phyloP scores from a whole-genome alignment of 1,140 invertebrate species.

The Drosophila watanabei region DNA sequence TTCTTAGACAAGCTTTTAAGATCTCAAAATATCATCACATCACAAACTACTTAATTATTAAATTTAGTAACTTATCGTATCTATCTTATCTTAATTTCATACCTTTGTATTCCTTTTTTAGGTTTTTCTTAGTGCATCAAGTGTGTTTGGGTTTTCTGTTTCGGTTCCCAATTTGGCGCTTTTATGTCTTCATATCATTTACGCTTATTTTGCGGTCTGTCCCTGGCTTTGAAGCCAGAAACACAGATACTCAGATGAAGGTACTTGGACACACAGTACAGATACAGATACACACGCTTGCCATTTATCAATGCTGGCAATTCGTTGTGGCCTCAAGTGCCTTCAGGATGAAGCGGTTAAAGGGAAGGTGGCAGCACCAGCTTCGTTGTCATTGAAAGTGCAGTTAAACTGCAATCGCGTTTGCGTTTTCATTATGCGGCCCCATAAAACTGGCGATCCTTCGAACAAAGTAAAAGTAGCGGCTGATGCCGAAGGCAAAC shows the following conservation, averaged over 20 bases:
- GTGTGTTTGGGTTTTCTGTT: constrained; percentile 27
- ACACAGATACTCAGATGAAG: constrained; percentile 1
- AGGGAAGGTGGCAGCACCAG: constrained; percentile 2
- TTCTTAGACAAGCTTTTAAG: no score
- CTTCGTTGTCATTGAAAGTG: constrained; percentile 67
- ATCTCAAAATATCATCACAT: no score
- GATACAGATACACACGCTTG: constrained; percentile 12
- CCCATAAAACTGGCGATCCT: constrained; percentile 60
- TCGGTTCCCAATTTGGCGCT: constrained; percentile 57
- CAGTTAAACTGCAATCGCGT: constrained; percentile 79
- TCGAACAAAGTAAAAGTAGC: constrained; percentile 37
- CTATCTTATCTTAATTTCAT: background rate
- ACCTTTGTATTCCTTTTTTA: background rate
- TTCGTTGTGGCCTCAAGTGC: constrained; percentile 67
- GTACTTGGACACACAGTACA: background rate
- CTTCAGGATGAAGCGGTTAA: constrained; percentile 11
- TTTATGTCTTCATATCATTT: constrained; percentile 74
- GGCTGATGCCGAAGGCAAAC: constrained; percentile 36
- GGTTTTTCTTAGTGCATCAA: constrained; percentile 6
- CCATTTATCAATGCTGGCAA: constrained; percentile 64
- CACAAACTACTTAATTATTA: no score
- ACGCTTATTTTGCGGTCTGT: constrained; percentile 49
- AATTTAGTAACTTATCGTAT: no score
- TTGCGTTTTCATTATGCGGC: constrained; percentile 72
- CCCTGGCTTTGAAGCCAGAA: constrained; percentile 29